Evolutionary conservation across 2,797 vertebrate species (phyloP).

Genomic region (Arrhamphus sclerolepis): DNA sequence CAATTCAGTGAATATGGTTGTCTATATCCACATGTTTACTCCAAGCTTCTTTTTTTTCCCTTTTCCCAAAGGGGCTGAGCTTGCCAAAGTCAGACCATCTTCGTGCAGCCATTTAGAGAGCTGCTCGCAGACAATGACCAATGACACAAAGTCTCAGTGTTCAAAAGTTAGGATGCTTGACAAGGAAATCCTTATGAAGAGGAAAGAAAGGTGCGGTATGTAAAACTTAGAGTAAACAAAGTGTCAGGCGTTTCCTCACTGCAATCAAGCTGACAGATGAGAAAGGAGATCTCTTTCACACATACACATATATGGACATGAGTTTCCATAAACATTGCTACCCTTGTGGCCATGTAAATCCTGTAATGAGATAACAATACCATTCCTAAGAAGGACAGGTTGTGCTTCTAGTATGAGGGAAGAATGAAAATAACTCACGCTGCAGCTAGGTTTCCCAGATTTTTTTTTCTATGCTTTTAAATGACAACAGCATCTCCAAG

Average conservation of each 20-base stretch:
- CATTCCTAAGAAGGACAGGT: background rate
- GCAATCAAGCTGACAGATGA: slow-evolving; percentile 17
- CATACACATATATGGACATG: slow-evolving; percentile 1
- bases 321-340: background rate
- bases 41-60: slow-evolving; percentile 25
- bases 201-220: slow-evolving; percentile 32
- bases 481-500: background rate
- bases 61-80: slow-evolving; percentile 53
- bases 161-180: slow-evolving; percentile 35
- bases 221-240: slow-evolving; percentile 19
- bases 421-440: too few species aligned
- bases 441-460: too few species aligned
- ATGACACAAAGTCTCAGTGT: slow-evolving; percentile 48
- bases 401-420: too few species aligned
- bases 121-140: slow-evolving; percentile 57
- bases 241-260: slow-evolving; percentile 36
- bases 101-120: slow-evolving; percentile 57
- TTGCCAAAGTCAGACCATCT: slow-evolving; percentile 57
- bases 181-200: slow-evolving; percentile 60
- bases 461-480: background rate
- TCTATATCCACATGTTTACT: slow-evolving; percentile 46
- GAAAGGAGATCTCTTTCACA: background rate
- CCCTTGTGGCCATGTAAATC: background rate
- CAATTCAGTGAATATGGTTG: background rate
- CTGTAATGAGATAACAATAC: background rate